phyloP scores from a whole-genome alignment of 1,140 invertebrate genomes.

The Phortica variegata region DNA sequence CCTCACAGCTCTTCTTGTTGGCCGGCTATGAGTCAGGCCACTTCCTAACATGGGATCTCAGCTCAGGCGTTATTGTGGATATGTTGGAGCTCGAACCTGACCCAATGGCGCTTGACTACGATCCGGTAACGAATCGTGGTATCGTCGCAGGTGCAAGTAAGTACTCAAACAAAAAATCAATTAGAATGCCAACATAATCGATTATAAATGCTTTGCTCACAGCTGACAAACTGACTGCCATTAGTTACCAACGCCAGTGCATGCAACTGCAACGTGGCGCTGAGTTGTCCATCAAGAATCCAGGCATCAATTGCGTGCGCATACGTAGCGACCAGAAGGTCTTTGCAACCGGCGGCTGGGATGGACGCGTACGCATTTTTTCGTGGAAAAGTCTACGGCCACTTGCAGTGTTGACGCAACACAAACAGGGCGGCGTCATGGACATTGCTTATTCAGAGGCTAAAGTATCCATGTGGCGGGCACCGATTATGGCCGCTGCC shows the following conservation, averaged over 20 bases:
- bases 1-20: slow-evolving; percentile 61
- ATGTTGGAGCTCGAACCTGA: slow-evolving; percentile 65
- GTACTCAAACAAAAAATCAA: no score
- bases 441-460: slow-evolving; percentile 68
- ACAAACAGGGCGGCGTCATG: slow-evolving; percentile 65
- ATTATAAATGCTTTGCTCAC: slow-evolving; percentile 55
- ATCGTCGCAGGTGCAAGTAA: slow-evolving; percentile 64
- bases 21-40: slow-evolving; percentile 69
- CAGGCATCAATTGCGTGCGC: slow-evolving; percentile 70
- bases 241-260: slow-evolving; percentile 58
- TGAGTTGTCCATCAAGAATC: slow-evolving; percentile 67
- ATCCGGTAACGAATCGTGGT: slow-evolving; percentile 64
- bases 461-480: slow-evolving; percentile 66
- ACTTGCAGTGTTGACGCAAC: slow-evolving; percentile 72
- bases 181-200: slow-evolving; percentile 57
- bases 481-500: slow-evolving; percentile 71
- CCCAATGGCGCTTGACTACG: slow-evolving; percentile 70
- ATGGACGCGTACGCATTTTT: slow-evolving; percentile 73
- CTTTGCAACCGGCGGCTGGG: slow-evolving; percentile 74
- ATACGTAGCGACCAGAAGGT: slow-evolving; percentile 73
- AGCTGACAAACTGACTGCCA: slow-evolving; percentile 49
- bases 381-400: slow-evolving; percentile 75
- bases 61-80: slow-evolving; percentile 62
- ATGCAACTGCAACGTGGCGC: slow-evolving; percentile 63
- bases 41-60: slow-evolving; percentile 68